phyloP scores from a whole-genome alignment of 2,113 vertebrate genomes.

The Cercopithecus mona region DNA sequence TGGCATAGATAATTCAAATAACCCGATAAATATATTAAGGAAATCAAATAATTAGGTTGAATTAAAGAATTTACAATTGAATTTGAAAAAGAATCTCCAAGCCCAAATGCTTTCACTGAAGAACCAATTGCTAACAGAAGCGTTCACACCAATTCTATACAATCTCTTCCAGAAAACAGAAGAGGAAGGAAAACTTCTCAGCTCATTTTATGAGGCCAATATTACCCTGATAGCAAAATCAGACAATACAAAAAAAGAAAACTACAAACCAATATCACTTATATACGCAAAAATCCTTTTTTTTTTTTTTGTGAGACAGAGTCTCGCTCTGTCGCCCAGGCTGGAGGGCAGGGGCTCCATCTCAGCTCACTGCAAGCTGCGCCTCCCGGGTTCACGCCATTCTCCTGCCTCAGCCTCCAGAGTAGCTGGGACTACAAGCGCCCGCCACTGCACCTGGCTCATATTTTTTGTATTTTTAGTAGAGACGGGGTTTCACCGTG shows the following conservation, averaged over 20 bases:
- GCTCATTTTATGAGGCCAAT: not conserved
- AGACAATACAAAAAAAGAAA: not conserved
- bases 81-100: not conserved
- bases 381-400: too few species aligned
- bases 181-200: not conserved
- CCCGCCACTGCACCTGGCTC: accelerated
- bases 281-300: not conserved
- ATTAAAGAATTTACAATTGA: not conserved
- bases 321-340: too few species aligned
- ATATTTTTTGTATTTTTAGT: too few species aligned
- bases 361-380: too few species aligned
- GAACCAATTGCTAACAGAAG: not conserved
- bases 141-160: not conserved
- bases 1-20: not conserved
- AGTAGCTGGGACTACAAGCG: too few species aligned
- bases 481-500: too few species aligned
- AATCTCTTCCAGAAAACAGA: not conserved
- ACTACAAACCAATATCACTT: not conserved
- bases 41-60: not conserved
- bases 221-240: not conserved
- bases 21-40: not conserved
- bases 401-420: too few species aligned
- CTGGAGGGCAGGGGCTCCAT: too few species aligned
- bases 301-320: too few species aligned
- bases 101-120: not conserved